Evolutionary conservation across 1,140 invertebrate genomes (phyloP).

Genomic region (Charaxes varanes): DNA sequence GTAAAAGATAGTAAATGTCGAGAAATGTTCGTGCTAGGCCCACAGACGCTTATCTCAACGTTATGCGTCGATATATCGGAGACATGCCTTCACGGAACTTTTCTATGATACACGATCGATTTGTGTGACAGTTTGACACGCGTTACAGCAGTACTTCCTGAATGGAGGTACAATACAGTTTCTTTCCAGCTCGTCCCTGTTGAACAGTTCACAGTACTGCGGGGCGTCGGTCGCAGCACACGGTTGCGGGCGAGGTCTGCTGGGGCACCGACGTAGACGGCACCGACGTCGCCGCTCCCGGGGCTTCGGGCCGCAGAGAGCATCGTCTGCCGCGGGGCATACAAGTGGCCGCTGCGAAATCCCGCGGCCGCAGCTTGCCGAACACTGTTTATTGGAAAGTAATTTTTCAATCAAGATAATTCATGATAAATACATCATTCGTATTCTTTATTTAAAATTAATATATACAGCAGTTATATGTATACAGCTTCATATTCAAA

Average conservation of each 20-base stretch:
- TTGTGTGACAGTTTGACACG: constrained; percentile 44
- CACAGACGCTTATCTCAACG: not conserved
- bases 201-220: constrained; percentile 55
- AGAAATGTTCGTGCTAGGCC: not conserved
- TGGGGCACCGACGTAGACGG: constrained; percentile 40
- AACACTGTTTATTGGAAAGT: too few relatives aligned
- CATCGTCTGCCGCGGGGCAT: constrained; percentile 76
- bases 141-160: constrained; percentile 74
- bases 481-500: too few relatives aligned
- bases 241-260: constrained; percentile 10
- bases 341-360: constrained; percentile 77
- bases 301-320: constrained; percentile 70
- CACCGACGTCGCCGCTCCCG: constrained; percentile 49
- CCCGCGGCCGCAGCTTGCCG: constrained; percentile 83
- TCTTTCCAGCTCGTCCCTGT: constrained; percentile 58
- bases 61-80: too few relatives aligned
- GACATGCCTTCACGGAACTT: too few relatives aligned
- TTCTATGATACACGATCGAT: constrained; percentile 12
- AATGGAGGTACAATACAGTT: constrained; percentile 76
- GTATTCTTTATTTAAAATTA: too few relatives aligned
- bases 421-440: too few relatives aligned
- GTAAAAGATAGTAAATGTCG: too few relatives aligned
- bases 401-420: too few relatives aligned
- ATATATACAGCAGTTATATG: too few relatives aligned
- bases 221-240: constrained; percentile 41